Conservation (phyloP, 1,140 invertebrate species). For the Formica exsecta region DNA sequence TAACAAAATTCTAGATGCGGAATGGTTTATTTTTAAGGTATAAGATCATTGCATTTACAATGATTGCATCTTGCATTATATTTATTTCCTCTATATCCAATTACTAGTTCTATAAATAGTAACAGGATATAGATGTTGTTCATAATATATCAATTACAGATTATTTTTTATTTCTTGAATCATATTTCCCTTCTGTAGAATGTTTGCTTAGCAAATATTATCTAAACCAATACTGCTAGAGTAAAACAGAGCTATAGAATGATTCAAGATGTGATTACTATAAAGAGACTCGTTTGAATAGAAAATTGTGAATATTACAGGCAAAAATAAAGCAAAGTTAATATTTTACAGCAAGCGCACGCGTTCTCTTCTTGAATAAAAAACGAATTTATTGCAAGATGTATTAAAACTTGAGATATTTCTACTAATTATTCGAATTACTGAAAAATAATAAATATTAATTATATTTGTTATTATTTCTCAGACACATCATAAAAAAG, state of each 20-base stretch:
- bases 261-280: not conserved
- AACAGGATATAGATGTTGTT: not conserved
- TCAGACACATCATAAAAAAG: slow-evolving; percentile 90
- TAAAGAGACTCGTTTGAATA: not conserved
- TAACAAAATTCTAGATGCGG: slow-evolving; percentile 14
- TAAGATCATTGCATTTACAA: not conserved
- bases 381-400: not conserved
- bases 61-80: not conserved
- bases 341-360: too few species aligned
- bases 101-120: not conserved
- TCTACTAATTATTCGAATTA: slow-evolving; percentile 23
- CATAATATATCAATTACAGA: slow-evolving; percentile 11
- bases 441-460: not conserved
- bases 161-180: slow-evolving; percentile 34
- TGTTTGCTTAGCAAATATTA: not conserved
- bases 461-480: slow-evolving; percentile 72
- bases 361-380: not conserved
- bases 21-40: slow-evolving; percentile 53
- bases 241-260: not conserved
- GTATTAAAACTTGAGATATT: not conserved
- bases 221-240: not conserved
- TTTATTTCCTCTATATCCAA: not conserved
- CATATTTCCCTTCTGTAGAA: not conserved
- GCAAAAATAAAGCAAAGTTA: too few species aligned
- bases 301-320: too few species aligned